Percentiles rank a stretch among this genome's conserved stretches.
phyloP scores from a whole-genome alignment of 2,888 invertebrate genomes.

The Synanthedon myopaeformis region DNA sequence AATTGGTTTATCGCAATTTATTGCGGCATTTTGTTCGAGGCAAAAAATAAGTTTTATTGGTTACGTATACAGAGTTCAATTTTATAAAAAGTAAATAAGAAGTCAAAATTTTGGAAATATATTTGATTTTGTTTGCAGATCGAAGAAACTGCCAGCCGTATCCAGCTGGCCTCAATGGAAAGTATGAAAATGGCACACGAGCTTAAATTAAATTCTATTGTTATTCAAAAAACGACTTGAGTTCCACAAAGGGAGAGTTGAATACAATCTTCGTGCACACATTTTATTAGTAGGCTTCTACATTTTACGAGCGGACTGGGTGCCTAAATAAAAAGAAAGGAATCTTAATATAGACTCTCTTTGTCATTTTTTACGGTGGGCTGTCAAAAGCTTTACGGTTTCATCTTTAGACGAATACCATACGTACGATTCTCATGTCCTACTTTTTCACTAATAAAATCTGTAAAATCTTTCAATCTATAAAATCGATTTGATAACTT shows the following conservation, averaged over 20 bases:
- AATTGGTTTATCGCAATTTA: slow-evolving; percentile 17
- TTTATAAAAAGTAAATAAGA: neutral
- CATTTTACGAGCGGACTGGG: slow-evolving; percentile 49
- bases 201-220: slow-evolving; percentile 30
- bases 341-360: slow-evolving; percentile 52
- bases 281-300: slow-evolving; percentile 48
- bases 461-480: too few species aligned
- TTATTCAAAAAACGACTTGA: slow-evolving; percentile 18
- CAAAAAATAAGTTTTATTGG: neutral
- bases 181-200: slow-evolving; percentile 20
- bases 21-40: slow-evolving; percentile 7
- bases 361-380: slow-evolving; percentile 58
- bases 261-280: slow-evolving; percentile 39
- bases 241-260: slow-evolving; percentile 15
- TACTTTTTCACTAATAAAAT: too few species aligned
- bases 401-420: slow-evolving; percentile 10
- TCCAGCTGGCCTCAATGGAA: slow-evolving; percentile 13
- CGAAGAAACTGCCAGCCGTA: neutral
- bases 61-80: neutral
- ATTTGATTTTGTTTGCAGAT: neutral
- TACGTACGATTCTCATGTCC: neutral
- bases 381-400: slow-evolving; percentile 58
- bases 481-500: too few species aligned
- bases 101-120: too few species aligned
- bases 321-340: slow-evolving; percentile 50